These are phyloP conservation scores for Urocyon cinereoargenteus DNA, from an alignment of 2,797 vertebrate species.

Conservation along the genomic window DNA sequence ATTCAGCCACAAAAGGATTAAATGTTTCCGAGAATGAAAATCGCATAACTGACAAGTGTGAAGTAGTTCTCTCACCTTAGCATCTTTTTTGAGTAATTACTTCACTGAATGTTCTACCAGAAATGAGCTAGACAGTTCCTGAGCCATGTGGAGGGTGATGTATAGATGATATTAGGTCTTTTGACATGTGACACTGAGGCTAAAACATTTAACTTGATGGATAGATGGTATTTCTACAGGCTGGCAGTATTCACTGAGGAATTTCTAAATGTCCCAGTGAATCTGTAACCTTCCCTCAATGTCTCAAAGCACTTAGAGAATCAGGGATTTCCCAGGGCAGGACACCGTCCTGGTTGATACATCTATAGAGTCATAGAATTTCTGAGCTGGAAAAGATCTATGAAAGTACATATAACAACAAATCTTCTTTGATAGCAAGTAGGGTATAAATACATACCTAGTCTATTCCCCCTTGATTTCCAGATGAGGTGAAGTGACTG, in stretches of 20 bases:
- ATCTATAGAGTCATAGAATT: conserved; percentile 18
- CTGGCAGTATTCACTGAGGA: conserved; percentile 33
- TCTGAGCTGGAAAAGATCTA: conserved; percentile 28
- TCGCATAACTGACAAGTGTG: neutral
- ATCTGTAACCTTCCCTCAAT: conserved; percentile 38
- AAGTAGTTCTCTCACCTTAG: conserved; percentile 55
- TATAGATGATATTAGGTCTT: conserved; percentile 66
- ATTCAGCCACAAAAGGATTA: conserved; percentile 74
- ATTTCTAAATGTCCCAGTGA: conserved; percentile 58
- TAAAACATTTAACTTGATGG: conserved; percentile 68
- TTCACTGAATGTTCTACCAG: conserved; percentile 69
- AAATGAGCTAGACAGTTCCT: conserved; percentile 70
- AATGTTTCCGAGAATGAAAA: conserved; percentile 77
- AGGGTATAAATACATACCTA: conserved; percentile 2
- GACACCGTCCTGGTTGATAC: conserved; percentile 4
- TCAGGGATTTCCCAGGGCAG: conserved; percentile 35
- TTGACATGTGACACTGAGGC: conserved; percentile 65
- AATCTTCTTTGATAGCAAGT: conserved; percentile 23
- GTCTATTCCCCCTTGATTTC: neutral
- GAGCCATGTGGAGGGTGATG: conserved; percentile 57
- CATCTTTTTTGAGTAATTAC: conserved; percentile 77
- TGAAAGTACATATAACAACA: neutral
- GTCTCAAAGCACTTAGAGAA: conserved; percentile 2
- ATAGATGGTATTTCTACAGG: conserved; percentile 58
- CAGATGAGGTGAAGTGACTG: neutral